Percentiles rank a stretch among this genome's conserved stretches.
phyloP scores from a whole-genome alignment of 2,888 invertebrate species.

The Cantharis rustica region DNA sequence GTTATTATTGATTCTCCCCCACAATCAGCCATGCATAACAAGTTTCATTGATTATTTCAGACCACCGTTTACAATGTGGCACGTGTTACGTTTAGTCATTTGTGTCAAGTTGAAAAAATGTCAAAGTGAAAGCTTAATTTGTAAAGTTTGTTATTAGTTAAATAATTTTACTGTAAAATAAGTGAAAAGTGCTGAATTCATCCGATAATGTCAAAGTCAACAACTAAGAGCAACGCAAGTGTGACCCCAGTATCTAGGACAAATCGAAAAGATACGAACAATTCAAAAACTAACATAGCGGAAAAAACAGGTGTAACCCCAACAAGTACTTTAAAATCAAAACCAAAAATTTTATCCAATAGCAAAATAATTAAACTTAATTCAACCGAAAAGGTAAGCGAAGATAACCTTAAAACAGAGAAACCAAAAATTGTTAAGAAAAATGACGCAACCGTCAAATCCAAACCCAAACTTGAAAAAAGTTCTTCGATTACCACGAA shows the following conservation, averaged over 20 bases:
- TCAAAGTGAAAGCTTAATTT: constrained; percentile 7
- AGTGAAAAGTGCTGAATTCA: neutral
- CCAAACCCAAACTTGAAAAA: neutral
- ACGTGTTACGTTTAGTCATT: constrained; percentile 25
- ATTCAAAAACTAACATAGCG: neutral
- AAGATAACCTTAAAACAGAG: neutral
- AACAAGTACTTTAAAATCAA: neutral
- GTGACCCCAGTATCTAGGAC: neutral
- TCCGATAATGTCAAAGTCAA: constrained; percentile 4
- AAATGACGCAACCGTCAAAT: neutral
- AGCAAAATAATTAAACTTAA: neutral
- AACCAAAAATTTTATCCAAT: neutral
- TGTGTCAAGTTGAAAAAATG: constrained; percentile 27
- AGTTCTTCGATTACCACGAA: neutral
- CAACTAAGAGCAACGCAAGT: neutral
- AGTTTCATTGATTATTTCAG: constrained; percentile 33
- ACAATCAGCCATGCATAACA: constrained; percentile 21
- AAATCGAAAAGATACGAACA: neutral
- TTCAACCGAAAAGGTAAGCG: neutral
- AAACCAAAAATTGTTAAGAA: neutral
- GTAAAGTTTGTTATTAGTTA: neutral
- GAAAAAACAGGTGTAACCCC: neutral
- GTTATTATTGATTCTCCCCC: constrained; percentile 11
- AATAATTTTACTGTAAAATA: neutral
- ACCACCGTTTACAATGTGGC: constrained; percentile 18